Evolutionary conservation across 64 coral and sea anemone species (phyloP).

Genomic region (Montipora capricornis): DNA sequence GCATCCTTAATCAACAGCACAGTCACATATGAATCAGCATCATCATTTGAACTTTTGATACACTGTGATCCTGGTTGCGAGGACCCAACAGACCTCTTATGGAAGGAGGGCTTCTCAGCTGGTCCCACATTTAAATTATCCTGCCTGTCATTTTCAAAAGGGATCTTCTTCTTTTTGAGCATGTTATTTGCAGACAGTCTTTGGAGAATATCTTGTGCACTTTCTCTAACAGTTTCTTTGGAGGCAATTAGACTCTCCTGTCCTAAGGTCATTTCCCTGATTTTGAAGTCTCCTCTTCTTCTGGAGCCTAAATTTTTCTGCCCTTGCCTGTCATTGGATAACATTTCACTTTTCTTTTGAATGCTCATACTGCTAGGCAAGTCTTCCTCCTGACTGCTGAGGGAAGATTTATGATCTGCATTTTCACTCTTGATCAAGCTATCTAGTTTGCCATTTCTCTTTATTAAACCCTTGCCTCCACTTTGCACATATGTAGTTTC

Average conservation of each 20-base stretch:
- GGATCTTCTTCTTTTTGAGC: neutral
- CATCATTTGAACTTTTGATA: neutral
- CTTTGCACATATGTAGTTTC: neutral
- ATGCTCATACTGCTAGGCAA: neutral
- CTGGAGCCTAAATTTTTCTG: neutral
- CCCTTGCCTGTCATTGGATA: neutral
- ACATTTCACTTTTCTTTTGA: neutral
- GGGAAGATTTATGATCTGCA: neutral
- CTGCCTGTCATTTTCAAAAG: neutral
- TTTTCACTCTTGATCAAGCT: neutral
- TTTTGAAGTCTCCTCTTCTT: neutral
- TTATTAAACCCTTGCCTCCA: neutral
- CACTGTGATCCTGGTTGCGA: conserved; percentile 1
- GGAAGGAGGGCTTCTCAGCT: conserved; percentile 31
- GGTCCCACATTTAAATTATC: neutral
- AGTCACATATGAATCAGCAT: conserved; percentile 9
- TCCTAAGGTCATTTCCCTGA: neutral
- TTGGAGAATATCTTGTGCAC: neutral
- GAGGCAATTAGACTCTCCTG: neutral
- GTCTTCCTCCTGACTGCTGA: neutral
- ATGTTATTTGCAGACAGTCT: neutral
- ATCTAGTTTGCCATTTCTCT: neutral
- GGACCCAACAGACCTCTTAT: conserved; percentile 21
- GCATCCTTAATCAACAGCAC: conserved; percentile 36
- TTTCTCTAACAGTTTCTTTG: neutral